Percentiles rank a stretch among this genome's conserved stretches.
phyloP scores from a whole-genome alignment of 2,113 vertebrate genomes.

The Carlito syrichta region DNA sequence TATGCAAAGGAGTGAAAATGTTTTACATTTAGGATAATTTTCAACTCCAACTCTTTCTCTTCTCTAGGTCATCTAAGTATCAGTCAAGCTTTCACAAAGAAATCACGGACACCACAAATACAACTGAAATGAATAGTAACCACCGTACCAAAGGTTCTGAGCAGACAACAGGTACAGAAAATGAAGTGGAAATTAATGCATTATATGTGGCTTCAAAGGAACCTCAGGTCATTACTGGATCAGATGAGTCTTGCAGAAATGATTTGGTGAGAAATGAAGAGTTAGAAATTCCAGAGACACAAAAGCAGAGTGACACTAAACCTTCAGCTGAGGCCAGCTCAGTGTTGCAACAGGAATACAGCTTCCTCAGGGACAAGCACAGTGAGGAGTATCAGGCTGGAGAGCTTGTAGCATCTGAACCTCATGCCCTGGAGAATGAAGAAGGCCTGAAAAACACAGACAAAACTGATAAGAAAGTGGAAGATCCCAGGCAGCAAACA shows the following conservation, averaged over 20 bases:
- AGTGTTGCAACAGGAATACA: neutral
- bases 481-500: neutral
- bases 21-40: constrained; percentile 19
- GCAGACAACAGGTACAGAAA: neutral
- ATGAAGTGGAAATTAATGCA: constrained; percentile 7
- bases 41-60: constrained; percentile 34
- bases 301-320: constrained; percentile 6
- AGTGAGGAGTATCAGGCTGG: constrained; percentile 26
- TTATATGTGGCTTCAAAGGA: neutral
- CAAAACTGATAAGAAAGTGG: neutral
- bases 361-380: neutral
- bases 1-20: neutral
- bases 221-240: neutral
- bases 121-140: constrained; percentile 19
- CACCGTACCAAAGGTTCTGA: neutral
- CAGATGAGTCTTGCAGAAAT: constrained; percentile 39
- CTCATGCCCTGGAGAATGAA: neutral
- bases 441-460: neutral
- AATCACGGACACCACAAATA: constrained; percentile 36
- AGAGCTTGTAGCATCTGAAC: constrained; percentile 9
- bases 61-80: constrained; percentile 89
- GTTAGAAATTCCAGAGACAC: constrained; percentile 43
- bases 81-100: constrained; percentile 80
- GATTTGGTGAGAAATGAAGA: constrained; percentile 34
- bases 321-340: neutral